These are phyloP conservation scores for Abscondita cerata DNA, from an alignment of 2,888 invertebrate genomes.

Conservation along the genomic window DNA sequence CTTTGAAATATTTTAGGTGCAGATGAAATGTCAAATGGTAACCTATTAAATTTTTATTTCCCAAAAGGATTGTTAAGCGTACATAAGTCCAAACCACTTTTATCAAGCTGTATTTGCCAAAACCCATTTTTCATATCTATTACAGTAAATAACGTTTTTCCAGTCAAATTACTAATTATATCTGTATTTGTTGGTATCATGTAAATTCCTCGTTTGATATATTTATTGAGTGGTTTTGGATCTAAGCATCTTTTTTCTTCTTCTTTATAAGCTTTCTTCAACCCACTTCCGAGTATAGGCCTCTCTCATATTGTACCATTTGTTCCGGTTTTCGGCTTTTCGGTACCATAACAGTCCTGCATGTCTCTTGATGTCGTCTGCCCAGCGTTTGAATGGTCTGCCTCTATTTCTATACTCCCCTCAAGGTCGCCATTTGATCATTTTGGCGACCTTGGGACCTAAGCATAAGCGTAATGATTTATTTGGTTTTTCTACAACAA, in stretches of 20 bases:
- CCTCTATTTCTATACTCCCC: no score
- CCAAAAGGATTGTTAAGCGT: conserved; percentile 37
- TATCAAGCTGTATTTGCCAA: conserved; percentile 27
- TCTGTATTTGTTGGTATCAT: conserved; percentile 31
- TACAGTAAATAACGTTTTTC: conserved; percentile 26
- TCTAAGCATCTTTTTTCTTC: no score
- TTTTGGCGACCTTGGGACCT: no score
- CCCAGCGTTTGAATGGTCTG: no score
- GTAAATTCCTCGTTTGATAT: conserved; percentile 24
- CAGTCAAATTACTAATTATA: conserved; percentile 30
- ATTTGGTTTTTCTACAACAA: background rate
- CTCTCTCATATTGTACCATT: no score
- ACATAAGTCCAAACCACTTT: conserved; percentile 28
- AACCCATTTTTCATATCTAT: conserved; percentile 27
- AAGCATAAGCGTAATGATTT: conserved; percentile 13
- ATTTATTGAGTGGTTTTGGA: conserved; percentile 24
- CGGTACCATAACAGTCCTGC: no score
- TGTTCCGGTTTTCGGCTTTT: no score
- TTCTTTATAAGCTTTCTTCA: no score
- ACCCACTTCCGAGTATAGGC: no score
- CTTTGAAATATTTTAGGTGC: background rate
- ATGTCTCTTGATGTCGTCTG: no score
- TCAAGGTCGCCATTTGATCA: no score
- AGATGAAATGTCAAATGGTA: conserved; percentile 19
- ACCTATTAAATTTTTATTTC: conserved; percentile 25